These are phyloP conservation scores for Eupithecia abbreviata DNA, from an alignment of 2,888 invertebrate genomes.

Conservation along the genomic window DNA sequence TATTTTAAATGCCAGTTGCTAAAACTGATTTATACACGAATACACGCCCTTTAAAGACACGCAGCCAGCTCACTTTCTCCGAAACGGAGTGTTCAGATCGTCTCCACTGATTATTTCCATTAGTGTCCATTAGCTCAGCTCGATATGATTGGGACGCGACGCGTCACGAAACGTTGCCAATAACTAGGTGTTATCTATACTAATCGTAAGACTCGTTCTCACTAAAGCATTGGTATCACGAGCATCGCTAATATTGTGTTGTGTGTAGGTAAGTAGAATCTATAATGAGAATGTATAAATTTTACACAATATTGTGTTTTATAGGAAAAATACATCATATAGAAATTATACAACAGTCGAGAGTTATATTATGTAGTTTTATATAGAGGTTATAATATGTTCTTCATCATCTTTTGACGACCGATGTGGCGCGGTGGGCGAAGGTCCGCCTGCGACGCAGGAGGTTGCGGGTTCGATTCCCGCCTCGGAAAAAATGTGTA, in stretches of 20 bases:
- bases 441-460: too few species aligned
- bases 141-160: conserved; percentile 76
- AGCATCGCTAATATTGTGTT: not conserved
- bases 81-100: conserved; percentile 68
- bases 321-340: too few species aligned
- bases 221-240: conserved; percentile 10
- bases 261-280: not conserved
- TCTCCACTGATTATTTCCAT: conserved; percentile 78
- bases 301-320: too few species aligned
- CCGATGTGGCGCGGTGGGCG: too few species aligned
- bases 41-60: conserved; percentile 61
- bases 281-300: too few species aligned
- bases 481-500: too few species aligned
- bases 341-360: too few species aligned
- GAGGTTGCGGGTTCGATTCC: too few species aligned
- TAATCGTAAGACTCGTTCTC: conserved; percentile 7
- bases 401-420: too few species aligned
- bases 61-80: conserved; percentile 74
- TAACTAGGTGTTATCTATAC: conserved; percentile 36
- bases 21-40: not conserved
- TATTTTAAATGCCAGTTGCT: not conserved
- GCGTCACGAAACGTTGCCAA: conserved; percentile 73
- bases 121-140: conserved; percentile 82
- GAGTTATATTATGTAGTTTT: too few species aligned
- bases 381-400: too few species aligned